These are phyloP conservation scores for Hippocampus comes DNA, from an alignment of 2,113 vertebrate genomes.

Conservation along the genomic window DNA sequence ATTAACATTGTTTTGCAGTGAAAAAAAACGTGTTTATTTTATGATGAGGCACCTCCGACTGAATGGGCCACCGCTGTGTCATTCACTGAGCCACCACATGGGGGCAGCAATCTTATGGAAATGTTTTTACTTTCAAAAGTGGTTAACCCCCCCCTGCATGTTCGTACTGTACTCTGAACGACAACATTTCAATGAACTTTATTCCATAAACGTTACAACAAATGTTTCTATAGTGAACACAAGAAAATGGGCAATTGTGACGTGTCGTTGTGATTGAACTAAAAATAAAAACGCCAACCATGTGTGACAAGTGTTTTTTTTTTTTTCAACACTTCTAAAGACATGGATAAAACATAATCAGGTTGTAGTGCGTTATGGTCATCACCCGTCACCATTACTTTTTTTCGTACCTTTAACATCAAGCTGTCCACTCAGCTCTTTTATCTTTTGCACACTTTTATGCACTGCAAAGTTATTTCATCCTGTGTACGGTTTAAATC, in stretches of 20 bases:
- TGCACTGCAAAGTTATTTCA: neutral
- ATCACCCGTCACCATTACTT: too few relatives aligned
- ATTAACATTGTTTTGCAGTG: constrained; percentile 3
- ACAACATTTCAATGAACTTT: neutral
- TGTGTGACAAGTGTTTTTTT: neutral
- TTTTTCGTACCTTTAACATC: too few relatives aligned
- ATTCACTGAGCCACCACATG: constrained; percentile 56
- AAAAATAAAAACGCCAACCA: neutral
- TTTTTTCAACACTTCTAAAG: neutral
- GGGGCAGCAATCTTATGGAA: constrained; percentile 58
- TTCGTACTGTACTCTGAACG: neutral
- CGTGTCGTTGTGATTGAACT: neutral
- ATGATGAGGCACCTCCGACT: constrained; percentile 20
- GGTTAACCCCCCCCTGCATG: too few relatives aligned
- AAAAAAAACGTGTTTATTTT: constrained; percentile 44
- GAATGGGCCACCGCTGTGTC: neutral
- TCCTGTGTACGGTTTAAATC: neutral
- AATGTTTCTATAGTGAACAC: neutral
- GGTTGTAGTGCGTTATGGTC: too few relatives aligned
- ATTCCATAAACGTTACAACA: neutral
- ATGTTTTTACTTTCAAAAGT: neutral
- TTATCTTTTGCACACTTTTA: neutral
- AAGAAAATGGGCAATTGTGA: neutral
- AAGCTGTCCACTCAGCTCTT: too few relatives aligned
- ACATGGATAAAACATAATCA: too few relatives aligned